A percentile compares a stretch with the other conserved stretches of the same genome.
Evolutionary conservation across 2,888 invertebrate species (phyloP).

Genomic region (Lottia gigantea): DNA sequence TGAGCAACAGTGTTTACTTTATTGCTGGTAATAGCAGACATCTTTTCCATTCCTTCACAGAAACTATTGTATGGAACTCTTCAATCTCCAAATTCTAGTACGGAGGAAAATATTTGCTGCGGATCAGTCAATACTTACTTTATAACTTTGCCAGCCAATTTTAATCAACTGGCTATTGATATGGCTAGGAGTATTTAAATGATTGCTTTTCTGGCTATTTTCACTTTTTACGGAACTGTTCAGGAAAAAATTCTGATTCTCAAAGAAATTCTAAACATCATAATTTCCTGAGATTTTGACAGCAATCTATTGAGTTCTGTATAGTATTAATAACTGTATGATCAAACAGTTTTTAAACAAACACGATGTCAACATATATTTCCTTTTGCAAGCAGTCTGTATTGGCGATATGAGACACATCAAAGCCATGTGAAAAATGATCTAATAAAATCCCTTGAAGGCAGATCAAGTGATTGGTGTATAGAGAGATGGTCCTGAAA

Average conservation of each 20-base stretch:
- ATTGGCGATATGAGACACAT: not conserved
- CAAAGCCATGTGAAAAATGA: slow-evolving; percentile 2
- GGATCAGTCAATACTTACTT: slow-evolving; percentile 1
- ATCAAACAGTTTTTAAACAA: slow-evolving; percentile 8
- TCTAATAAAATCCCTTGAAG: slow-evolving; percentile 7
- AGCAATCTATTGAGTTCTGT: not conserved
- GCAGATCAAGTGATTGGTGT: not conserved
- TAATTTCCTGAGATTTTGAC: slow-evolving; percentile 7
- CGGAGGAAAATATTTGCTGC: not conserved
- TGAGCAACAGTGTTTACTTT: slow-evolving; percentile 5
- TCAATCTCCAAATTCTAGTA: not conserved
- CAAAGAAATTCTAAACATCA: not conserved
- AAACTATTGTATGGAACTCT: not conserved
- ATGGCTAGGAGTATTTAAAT: too few relatives aligned
- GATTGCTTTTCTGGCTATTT: too few relatives aligned
- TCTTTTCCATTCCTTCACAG: slow-evolving; percentile 4
- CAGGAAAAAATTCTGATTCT: too few relatives aligned
- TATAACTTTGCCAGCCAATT: not conserved
- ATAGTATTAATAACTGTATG: not conserved
- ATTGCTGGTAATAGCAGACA: not conserved
- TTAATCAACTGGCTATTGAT: too few relatives aligned
- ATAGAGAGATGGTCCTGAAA: not conserved
- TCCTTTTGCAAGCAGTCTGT: not conserved
- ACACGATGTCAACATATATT: slow-evolving; percentile 4
- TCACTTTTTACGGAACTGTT: too few relatives aligned